Evolutionary conservation across 92 coral and sea anemone genomes (phyloP).

Genomic region (Palythoa grandiflora): DNA sequence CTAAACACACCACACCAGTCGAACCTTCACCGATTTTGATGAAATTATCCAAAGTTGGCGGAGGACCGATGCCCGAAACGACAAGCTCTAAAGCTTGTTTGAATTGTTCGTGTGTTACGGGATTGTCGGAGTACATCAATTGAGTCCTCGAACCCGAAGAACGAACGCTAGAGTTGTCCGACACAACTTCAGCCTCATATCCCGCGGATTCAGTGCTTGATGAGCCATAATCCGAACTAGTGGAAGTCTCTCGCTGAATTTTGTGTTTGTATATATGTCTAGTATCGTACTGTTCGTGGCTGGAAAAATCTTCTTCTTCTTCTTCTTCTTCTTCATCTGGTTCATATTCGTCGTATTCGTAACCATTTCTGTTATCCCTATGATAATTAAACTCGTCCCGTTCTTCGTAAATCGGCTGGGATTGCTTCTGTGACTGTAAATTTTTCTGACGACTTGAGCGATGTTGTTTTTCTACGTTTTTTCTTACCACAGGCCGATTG

Average conservation of each 20-base stretch:
- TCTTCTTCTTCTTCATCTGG: no score
- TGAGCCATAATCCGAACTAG: slow-evolving; percentile 91
- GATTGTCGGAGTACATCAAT: slow-evolving; percentile 93
- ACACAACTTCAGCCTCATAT: slow-evolving; percentile 54
- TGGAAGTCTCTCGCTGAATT: slow-evolving; percentile 74
- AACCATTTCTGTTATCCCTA: slow-evolving; percentile 43
- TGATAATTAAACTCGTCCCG: slow-evolving; percentile 31
- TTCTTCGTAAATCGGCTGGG: slow-evolving; percentile 42
- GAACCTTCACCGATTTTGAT: slow-evolving; percentile 99
- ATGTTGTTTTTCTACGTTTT: slow-evolving; percentile 32
- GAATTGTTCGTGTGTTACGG: slow-evolving; percentile 96
- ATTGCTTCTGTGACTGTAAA: slow-evolving; percentile 33
- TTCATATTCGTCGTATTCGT: slow-evolving; percentile 41
- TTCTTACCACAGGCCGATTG: slow-evolving; percentile 59
- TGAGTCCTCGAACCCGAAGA: slow-evolving; percentile 80
- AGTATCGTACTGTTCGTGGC: slow-evolving; percentile 27
- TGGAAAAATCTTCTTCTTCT: no score
- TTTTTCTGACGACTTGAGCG: slow-evolving; percentile 46
- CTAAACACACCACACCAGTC: slow-evolving; percentile 97
- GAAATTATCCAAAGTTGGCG: slow-evolving; percentile 89
- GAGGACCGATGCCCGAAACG: slow-evolving; percentile 83
- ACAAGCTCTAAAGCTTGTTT: slow-evolving; percentile 91
- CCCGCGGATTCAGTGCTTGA: slow-evolving; percentile 89
- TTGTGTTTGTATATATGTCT: slow-evolving; percentile 36
- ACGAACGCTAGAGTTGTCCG: slow-evolving; percentile 62